phyloP scores from a whole-genome alignment of 2,113 vertebrate species.

The Piaya cayana region DNA sequence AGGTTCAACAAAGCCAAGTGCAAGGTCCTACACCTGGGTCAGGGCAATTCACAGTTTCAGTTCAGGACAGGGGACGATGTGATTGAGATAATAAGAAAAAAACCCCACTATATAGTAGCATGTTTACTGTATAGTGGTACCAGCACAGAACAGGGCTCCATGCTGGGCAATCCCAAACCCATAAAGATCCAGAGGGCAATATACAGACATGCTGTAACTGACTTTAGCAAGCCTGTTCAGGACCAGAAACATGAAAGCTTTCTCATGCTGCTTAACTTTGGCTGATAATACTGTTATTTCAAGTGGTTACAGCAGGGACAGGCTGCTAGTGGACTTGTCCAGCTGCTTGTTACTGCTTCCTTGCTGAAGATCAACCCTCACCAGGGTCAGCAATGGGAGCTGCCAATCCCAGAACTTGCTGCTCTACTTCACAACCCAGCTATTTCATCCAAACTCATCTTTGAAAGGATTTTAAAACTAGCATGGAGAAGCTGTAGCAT shows the following conservation, averaged over 20 bases:
- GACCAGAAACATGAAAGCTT: background rate
- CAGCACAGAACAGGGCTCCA: background rate
- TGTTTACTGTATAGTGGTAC: background rate
- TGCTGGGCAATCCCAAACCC: background rate
- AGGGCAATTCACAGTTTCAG: no score
- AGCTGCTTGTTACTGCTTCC: background rate
- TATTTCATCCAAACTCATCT: background rate
- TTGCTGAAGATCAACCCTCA: background rate
- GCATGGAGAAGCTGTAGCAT: background rate
- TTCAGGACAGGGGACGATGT: no score
- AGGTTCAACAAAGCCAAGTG: no score
- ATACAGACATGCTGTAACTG: background rate
- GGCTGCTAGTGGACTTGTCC: background rate
- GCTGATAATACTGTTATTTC: background rate
- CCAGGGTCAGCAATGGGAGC: rapidly evolving
- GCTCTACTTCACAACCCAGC: background rate
- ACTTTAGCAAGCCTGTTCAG: background rate
- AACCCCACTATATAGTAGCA: background rate
- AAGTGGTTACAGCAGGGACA: background rate
- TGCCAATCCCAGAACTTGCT: rapidly evolving
- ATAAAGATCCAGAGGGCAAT: background rate
- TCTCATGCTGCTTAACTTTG: background rate
- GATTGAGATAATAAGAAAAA: background rate
- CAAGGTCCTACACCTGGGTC: no score
- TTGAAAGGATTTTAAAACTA: background rate